Evolutionary conservation across 92 coral and sea anemone genomes (phyloP).

Genomic region (Epizoanthus ramosus): DNA sequence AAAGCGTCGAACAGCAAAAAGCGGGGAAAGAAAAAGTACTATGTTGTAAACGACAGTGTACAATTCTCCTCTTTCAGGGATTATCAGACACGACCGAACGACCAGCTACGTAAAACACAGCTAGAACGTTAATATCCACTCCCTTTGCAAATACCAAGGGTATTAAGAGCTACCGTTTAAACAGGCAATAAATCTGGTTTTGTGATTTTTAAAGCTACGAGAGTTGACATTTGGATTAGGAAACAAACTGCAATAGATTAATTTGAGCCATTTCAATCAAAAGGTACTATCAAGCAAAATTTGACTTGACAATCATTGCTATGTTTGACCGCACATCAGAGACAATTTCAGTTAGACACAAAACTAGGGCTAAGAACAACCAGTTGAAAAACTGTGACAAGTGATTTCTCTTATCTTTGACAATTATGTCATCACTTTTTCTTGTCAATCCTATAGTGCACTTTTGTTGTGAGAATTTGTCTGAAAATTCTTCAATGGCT

Average conservation of each 20-base stretch:
- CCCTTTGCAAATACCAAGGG: slow-evolving; percentile 1
- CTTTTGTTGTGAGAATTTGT: too few species aligned
- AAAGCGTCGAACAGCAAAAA: not conserved
- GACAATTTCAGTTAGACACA: not conserved
- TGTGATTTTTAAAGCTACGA: not conserved
- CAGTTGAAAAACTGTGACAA: too few species aligned
- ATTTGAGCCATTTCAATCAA: slow-evolving; percentile 11
- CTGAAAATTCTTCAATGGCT: too few species aligned
- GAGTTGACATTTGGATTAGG: slow-evolving; percentile 3
- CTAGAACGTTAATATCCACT: not conserved
- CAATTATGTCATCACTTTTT: too few species aligned
- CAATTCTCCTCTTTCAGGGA: too few species aligned
- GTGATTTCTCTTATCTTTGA: too few species aligned
- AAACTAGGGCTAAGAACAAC: not conserved
- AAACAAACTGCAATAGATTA: slow-evolving; percentile 1
- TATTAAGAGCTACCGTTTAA: not conserved
- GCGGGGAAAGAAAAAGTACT: not conserved
- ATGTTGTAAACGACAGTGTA: not conserved
- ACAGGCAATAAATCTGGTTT: slow-evolving; percentile 11
- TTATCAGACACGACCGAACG: not conserved
- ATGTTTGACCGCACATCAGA: not conserved
- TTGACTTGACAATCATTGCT: not conserved
- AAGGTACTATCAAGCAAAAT: not conserved
- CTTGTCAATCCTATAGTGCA: too few species aligned
- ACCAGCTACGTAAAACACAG: not conserved